Evolutionary conservation across 2,888 invertebrate genomes (phyloP).

Genomic region (Resseliella maxima): DNA sequence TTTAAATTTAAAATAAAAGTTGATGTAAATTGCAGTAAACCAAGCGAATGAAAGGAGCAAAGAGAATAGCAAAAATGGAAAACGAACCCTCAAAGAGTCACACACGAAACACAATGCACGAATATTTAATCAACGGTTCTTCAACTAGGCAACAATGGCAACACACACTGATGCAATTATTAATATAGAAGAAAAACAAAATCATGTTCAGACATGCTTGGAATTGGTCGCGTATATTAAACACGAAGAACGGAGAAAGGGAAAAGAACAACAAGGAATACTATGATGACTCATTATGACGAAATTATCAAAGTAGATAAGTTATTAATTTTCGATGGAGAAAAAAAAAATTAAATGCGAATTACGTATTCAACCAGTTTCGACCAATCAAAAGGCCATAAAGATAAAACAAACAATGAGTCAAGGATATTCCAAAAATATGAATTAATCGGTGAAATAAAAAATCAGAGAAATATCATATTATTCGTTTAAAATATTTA

Average conservation of each 20-base stretch:
- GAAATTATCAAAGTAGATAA: neutral
- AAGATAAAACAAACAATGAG: no score
- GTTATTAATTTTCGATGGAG: neutral
- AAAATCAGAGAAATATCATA: no score
- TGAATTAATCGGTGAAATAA: no score
- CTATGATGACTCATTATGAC: conserved; percentile 44
- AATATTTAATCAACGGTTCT: neutral
- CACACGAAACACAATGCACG: neutral
- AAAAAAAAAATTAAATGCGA: no score
- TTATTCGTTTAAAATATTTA: no score
- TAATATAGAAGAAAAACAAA: neutral
- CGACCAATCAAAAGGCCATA: no score
- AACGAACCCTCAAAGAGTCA: neutral
- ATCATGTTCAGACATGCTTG: neutral
- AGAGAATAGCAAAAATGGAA: neutral
- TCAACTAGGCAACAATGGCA: neutral
- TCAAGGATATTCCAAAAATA: no score
- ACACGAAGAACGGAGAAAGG: neutral
- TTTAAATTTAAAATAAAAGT: neutral
- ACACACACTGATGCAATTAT: neutral
- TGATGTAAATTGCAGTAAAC: neutral
- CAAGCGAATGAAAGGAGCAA: neutral
- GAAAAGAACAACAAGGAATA: neutral
- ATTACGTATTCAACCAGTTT: no score
- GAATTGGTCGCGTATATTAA: neutral